These are phyloP conservation scores for Coryphaenoides rupestris DNA, from an alignment of 2,113 vertebrate species.

Conservation along the genomic window DNA sequence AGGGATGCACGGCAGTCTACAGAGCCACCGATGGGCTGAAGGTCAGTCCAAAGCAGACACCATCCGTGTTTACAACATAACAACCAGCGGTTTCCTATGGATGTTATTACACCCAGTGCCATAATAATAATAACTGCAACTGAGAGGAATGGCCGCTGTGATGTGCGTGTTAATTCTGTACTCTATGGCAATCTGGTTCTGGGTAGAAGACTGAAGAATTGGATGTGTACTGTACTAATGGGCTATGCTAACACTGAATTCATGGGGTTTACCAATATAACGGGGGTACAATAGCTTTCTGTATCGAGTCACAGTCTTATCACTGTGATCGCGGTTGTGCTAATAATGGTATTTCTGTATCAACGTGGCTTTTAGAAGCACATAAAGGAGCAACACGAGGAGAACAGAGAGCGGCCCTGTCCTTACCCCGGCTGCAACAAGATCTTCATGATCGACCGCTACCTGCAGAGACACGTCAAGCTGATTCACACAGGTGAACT, in stretches of 20 bases:
- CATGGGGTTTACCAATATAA: too few species aligned
- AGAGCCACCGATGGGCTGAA: slow-evolving; percentile 91
- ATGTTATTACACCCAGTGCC: too few species aligned
- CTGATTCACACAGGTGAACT: slow-evolving; percentile 90
- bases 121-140: too few species aligned
- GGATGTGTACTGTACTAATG: too few species aligned
- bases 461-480: slow-evolving; percentile 93
- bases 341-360: neutral
- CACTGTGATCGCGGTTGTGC: too few species aligned
- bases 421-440: slow-evolving; percentile 98
- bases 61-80: neutral
- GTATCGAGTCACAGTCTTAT: neutral
- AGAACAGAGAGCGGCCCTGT: slow-evolving; percentile 89
- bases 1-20: slow-evolving; percentile 93
- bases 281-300: neutral
- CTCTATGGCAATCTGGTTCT: neutral
- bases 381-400: slow-evolving; percentile 93
- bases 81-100: neutral
- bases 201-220: too few species aligned
- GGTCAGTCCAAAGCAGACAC: slow-evolving; percentile 64
- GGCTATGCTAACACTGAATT: too few species aligned
- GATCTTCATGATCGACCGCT: slow-evolving; percentile 97
- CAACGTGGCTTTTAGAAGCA: slow-evolving; percentile 79
- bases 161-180: neutral
- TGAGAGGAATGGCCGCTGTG: too few species aligned